Conservation (phyloP, 2,113 vertebrate genomes). For the Crotalus helleri region DNA sequence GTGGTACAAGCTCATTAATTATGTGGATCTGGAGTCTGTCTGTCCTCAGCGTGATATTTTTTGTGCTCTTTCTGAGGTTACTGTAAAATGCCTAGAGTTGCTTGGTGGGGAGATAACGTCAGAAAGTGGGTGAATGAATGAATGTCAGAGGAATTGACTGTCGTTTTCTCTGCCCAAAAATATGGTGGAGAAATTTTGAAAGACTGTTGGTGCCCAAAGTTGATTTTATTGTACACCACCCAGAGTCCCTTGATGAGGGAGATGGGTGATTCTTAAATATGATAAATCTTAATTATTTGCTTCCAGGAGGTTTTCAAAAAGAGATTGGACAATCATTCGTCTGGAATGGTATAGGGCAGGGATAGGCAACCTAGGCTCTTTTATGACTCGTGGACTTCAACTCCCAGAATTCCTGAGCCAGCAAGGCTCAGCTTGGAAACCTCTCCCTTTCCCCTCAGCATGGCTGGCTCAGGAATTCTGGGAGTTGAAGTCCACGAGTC, state of each 20-base stretch:
- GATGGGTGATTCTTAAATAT: not conserved
- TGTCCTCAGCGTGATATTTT: not conserved
- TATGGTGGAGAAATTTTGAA: not conserved
- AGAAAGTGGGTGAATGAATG: not conserved
- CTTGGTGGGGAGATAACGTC: not conserved
- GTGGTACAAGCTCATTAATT: not conserved
- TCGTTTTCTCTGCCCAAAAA: not conserved
- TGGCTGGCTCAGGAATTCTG: no score
- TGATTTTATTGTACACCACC: not conserved
- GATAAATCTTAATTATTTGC: not conserved
- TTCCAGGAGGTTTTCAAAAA: not conserved
- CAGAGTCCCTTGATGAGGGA: no score
- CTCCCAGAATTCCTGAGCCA: no score
- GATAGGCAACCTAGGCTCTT: no score
- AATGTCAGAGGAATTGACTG: not conserved
- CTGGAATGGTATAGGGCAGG: no score
- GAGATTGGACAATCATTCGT: not conserved
- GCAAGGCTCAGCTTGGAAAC: no score
- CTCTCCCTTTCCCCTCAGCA: no score
- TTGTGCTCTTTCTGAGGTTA: not conserved
- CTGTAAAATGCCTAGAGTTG: not conserved
- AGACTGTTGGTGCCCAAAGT: not conserved
- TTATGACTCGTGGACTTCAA: no score
- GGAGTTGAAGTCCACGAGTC: no score
- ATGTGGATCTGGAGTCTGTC: not conserved